Evolutionary conservation across 92 coral and sea anemone species (phyloP), one percentile per base, ranked within the genome.

Genomic region (Muricea muricata): DNA sequence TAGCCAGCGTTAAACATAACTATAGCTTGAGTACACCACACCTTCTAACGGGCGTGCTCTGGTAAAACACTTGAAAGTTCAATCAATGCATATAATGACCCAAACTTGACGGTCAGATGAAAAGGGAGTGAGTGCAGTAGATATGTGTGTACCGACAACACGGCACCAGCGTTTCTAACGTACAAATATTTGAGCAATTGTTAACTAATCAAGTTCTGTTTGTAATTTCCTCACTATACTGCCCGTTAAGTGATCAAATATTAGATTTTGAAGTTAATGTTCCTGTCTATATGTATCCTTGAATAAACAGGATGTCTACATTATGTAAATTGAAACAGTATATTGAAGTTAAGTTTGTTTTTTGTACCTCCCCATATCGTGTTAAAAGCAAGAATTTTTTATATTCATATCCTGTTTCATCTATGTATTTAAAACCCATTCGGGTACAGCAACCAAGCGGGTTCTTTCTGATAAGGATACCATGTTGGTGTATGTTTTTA

Each of bases 141-240:
- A 52, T 52, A 52, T 52, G 24, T 17, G 5, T 37, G 24, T 25
- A 54, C 61, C 70, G 70, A 26, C 70, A 63, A 0, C 21, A 26
- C 21, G 70, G 70, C 70, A 63, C 70, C 70, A 30, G 37, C 30
- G 34, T 32, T 63, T 63, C 3, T 28, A 25, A 39, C 37, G n/a
- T 63, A 1, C 70, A 63, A 63, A 63, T 63, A 63, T 63, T 63
- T 26, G 70, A 8, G 30, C 79, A 45, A 72, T 72, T 72, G 78
- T 72, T 72, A 72, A 72, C 78, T 72, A 72, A 72, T 45, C 34
- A 72, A 72, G 57, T 45, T 35, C 55, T 72, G 78, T 72, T 72
- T 72, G 78, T 13, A 72, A 72, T 31, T 69, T 69, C 12, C 45
- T 34, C 47, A 17, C 18, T 12, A 45, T 17, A 70, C n/a, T n/a